Base-by-base conservation (phyloP, 2,888 invertebrate genomes). In the Drosophila peninsularis region DNA sequence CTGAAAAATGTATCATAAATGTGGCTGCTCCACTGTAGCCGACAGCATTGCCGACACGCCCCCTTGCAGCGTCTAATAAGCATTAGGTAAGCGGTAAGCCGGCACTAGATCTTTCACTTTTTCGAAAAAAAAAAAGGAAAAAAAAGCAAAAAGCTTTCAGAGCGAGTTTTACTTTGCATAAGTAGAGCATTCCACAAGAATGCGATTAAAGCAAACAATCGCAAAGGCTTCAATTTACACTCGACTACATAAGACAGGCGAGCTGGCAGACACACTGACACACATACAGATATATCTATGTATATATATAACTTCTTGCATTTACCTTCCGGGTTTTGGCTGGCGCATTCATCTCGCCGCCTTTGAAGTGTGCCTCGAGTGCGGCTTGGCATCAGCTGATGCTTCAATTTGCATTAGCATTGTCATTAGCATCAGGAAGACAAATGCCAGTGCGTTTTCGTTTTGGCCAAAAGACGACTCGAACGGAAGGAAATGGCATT, bases 401-500 rank as follows among this genome's bases (percentile, higher is more conserved):
- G 13, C 58, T 17, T 60, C 30, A 41, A 53, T 45, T 61, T 41
- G 19, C 17, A 41, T 47, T 47, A 47, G 45, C 45, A 45, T 24
- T n/a, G 44, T 27, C 44, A 24, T 49, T 49, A 37, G 39, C 47
- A 72, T 62, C 52, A 78, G 73, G 75, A 73, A 75, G 52, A 47
- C 62, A 78, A 70, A 47, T 13, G 52, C 24, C 32, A 44, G 17
- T 47, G 45, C 45, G 45, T 47, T 44, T 44, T 27, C 24, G 30
- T 34, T 32, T 49, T 32, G 30, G 19, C 37, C 52, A 37, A 54
- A 30, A 54, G 7, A 54, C 53, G 50, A 44, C 60, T 54, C 50
- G 62, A 85, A 85, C 89, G 85, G 89, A 85, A 85, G 85, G 85
- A 85, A 85, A 84, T 81, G 72, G 72, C 57, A 71, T 52, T 78